A percentile compares a stretch with the other conserved stretches of the same genome.
Conservation (phyloP, 1,140 invertebrate species). For the Liolophura sinensis region DNA sequence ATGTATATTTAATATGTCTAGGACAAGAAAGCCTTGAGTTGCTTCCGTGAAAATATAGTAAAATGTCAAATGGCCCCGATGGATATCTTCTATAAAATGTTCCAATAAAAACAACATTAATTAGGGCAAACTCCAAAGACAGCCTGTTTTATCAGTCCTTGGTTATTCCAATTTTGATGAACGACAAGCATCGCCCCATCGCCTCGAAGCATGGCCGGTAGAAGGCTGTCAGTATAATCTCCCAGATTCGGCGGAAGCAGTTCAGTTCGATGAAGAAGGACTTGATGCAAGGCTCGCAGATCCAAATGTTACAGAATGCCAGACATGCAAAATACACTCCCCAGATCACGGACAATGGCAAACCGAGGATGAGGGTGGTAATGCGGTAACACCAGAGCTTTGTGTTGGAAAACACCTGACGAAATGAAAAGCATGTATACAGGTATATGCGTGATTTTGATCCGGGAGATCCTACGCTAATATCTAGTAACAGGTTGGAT, state of each 20-base stretch:
- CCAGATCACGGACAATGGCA: conserved; percentile 32
- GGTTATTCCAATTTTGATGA: conserved; percentile 15
- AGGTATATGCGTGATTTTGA: background rate
- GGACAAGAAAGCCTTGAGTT: no score
- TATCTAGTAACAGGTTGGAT: no score
- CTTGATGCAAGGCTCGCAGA: conserved; percentile 34
- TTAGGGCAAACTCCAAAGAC: background rate
- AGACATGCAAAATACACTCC: conserved; percentile 35
- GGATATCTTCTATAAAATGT: no score
- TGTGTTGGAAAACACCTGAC: conserved; percentile 32
- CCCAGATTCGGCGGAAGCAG: conserved; percentile 20
- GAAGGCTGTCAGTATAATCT: conserved; percentile 20
- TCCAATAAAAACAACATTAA: background rate
- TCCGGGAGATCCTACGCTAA: background rate
- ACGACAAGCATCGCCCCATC: conserved; percentile 22
- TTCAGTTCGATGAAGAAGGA: conserved; percentile 22
- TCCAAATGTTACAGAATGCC: conserved; percentile 41
- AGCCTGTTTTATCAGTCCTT: background rate
- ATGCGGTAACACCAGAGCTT: conserved; percentile 39
- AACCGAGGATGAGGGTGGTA: conserved; percentile 24
- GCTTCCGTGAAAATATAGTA: no score
- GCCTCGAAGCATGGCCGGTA: conserved; percentile 24
- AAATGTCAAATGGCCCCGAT: no score
- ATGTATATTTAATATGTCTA: no score
- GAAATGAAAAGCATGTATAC: conserved; percentile 5